Evolutionary conservation across 2,888 invertebrate genomes (phyloP), one percentile per base, ranked within the genome.

Genomic region (Plemyria rubiginata): DNA sequence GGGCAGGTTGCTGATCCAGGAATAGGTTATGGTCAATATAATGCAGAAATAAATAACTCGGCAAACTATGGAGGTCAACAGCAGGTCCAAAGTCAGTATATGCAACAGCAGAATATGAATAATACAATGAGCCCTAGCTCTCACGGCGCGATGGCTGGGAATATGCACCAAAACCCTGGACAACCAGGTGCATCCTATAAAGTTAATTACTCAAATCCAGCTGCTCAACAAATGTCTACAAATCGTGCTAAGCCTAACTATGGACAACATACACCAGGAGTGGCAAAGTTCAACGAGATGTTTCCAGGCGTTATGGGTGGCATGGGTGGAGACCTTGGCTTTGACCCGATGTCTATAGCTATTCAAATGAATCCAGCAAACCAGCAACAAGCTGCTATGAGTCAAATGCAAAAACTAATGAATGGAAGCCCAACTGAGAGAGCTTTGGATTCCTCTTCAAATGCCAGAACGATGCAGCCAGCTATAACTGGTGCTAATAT

Each of bases 351-450:
- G 92, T 79, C 86, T 41, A 87, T 92, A 65, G 92, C 92, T 9
- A 81, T 92, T 70, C 90, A 92, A 75, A 90, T 92, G 90, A 92
- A 92, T 73, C 92, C 92, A 52, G 85, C 84, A 41, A 92, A 92
- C 66, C 85, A 87, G 54, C 79, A 89, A 68, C 77, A 76, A 60
- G 74, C 76, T 16, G 88, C 88, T 45, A 82, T 88, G 73, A 70
- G 84, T 41, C 74, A 81, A 0, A 89, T 88, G 77, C 75, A 85
- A 50, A 86, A 85, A 60, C 66, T 89, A 59, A 82, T 90, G 82
- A 77, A 74, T 60, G 67, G 71, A 15, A 81, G 78, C 56, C 74
- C 74, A 36, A 45, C 64, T 1, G 65, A 70, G 36, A 71, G 65
- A 22, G 13, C 29, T 36, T 43, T 54, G 32, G 60, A 50, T 40